Percentiles rank a stretch among this genome's conserved stretches.
These are phyloP conservation scores for Apus apus DNA, from an alignment of 2,113 vertebrate genomes.

Conservation along the genomic window DNA sequence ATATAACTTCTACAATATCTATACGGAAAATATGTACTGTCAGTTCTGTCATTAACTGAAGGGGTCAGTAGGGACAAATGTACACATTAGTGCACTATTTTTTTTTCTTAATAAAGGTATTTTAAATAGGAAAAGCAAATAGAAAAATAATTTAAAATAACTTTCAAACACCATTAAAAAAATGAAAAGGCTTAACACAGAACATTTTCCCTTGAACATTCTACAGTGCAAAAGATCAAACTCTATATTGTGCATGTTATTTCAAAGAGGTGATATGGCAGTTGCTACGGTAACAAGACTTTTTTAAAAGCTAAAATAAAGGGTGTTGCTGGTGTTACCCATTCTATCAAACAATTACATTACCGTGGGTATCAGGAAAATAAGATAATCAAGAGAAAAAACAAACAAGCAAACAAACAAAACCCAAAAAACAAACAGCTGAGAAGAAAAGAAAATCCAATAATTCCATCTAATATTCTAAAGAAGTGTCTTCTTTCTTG, in stretches of 20 bases:
- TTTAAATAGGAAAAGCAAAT: not conserved
- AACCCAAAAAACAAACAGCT: not conserved
- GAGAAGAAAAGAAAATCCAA: not conserved
- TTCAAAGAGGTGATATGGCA: conserved; percentile 32
- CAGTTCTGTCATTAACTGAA: not conserved
- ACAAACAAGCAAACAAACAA: not conserved
- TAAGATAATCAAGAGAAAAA: not conserved
- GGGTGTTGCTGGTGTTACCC: not conserved
- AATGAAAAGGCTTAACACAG: not conserved
- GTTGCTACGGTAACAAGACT: conserved; percentile 8
- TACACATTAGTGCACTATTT: not conserved
- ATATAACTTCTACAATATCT: not conserved
- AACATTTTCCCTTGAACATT: conserved; percentile 11
- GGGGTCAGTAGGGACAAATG: not conserved
- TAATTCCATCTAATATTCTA: not conserved
- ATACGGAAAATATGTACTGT: not conserved
- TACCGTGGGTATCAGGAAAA: not conserved
- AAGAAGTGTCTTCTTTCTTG: not conserved
- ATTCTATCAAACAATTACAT: not conserved
- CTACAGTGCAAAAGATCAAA: conserved; percentile 36
- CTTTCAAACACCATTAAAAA: not conserved
- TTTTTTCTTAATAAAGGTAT: not conserved
- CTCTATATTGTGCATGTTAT: not conserved
- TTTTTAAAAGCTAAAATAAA: not conserved
- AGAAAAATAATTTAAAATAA: not conserved